Percentiles rank a stretch among this genome's conserved stretches.
Evolutionary conservation across 2,113 vertebrate species (phyloP).

Genomic region (Oophaga pumilio): DNA sequence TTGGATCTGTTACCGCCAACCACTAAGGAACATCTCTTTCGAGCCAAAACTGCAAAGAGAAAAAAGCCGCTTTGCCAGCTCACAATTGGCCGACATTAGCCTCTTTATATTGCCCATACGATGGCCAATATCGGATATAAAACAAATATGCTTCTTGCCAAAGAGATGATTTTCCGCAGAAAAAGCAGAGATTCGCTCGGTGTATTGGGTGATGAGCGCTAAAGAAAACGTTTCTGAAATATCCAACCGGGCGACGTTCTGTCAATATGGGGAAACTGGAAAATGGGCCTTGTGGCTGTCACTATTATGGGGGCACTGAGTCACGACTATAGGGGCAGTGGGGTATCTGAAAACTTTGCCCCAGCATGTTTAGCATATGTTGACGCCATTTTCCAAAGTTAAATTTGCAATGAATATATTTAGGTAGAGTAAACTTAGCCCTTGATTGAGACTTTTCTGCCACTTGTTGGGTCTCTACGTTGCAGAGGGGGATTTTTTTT

Average conservation of each 20-base stretch:
- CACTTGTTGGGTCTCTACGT: not conserved
- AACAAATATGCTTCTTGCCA: not conserved
- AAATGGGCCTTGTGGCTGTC: not conserved
- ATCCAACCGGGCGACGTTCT: no score
- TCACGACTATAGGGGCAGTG: not conserved
- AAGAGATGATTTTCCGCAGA: not conserved
- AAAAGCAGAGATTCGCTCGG: not conserved
- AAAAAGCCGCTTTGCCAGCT: not conserved
- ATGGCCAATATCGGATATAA: not conserved
- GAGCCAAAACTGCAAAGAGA: not conserved
- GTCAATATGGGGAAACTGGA: no score
- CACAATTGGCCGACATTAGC: not conserved
- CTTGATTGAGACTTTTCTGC: not conserved
- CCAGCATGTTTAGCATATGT: not conserved
- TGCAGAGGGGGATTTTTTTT: conserved; percentile 16
- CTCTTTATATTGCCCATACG: not conserved
- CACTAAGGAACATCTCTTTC: not conserved
- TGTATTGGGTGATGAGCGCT: no score
- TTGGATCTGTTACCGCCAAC: not conserved
- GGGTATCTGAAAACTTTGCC: not conserved
- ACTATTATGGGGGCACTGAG: not conserved
- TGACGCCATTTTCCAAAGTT: not conserved
- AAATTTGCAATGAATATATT: not conserved
- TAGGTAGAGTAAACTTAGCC: not conserved
- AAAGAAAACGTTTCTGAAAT: no score